Evolutionary conservation across 2,113 vertebrate species (phyloP), one percentile per base, ranked within the genome.

Genomic region (Poecilia latipinna): DNA sequence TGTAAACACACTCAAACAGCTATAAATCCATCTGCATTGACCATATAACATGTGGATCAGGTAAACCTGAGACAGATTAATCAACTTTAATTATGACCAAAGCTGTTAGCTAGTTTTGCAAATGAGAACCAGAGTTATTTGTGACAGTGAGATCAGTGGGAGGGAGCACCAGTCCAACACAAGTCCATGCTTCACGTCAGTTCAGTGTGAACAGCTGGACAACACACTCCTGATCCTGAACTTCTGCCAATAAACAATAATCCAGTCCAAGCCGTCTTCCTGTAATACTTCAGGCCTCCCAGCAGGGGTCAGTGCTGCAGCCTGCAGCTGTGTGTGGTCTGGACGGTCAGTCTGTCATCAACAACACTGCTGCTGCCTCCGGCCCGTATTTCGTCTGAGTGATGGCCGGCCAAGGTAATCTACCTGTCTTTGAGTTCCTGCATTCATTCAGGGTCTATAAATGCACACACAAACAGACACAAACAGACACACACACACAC

Each of bases 381-480:
- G 72, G 70, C 63, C 69, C 29, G 73, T 32, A 1, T 82, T 57
- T 57, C 77, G 51, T 66, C 66, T 66, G 82, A 89, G 79, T 92
- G 90, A 89, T 83, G 82, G 75, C 15, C 12, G 12, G 89, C 92
- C 91, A 92, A 91, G 89, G 78, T 90, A 90, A 90, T 82, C 86
- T 86, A 86, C 84, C 86, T 90, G 86, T 82, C 81, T 79, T 70
- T 75, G 72, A 86, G 83, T 83, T 68, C 51, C 75, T 64, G 72
- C 80, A 73, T 74, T 85, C 62, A 68, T 42, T 12, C 69, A 71
- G 32, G 86, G 68, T 60, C 8, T 71, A 39, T 51, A 63, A 62
- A 61, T 66, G 54, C 63, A 72, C 70, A 80, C 64, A 72, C 2
- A 69, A 51, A 62, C 28, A 63, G 61, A 65, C 80, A 74, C 67